These are phyloP conservation scores for Drosophila sechellia DNA, from an alignment of 1,140 invertebrate genomes.

Conservation along the genomic window DNA sequence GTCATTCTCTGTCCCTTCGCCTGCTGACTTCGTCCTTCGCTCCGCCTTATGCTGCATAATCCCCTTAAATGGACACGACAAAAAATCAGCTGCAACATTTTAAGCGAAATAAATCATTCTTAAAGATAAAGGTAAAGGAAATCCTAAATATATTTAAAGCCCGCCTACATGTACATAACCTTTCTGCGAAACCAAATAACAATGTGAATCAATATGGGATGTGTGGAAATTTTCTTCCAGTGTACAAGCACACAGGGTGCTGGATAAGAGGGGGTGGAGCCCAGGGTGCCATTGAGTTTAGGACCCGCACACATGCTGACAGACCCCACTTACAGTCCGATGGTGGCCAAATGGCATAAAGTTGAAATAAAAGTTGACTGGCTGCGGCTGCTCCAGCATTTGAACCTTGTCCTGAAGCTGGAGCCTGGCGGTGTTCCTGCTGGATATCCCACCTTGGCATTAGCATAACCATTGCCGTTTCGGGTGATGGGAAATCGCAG, in stretches of 20 bases:
- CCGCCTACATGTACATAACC: no score
- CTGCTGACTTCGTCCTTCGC: conserved; percentile 5
- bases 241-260: conserved; percentile 6
- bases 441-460: conserved; percentile 45
- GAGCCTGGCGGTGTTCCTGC: conserved; percentile 4
- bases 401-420: conserved; percentile 3
- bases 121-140: no score
- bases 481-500: conserved; percentile 37
- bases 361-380: conserved; percentile 74
- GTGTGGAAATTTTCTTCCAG: background rate
- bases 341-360: conserved; percentile 72
- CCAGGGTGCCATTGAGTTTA: conserved; percentile 17
- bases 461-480: conserved; percentile 61
- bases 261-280: background rate
- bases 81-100: background rate
- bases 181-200: no score
- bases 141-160: no score
- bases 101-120: background rate
- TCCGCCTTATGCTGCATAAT: conserved; percentile 72
- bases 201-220: no score
- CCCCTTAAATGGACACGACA: conserved; percentile 33
- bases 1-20: conserved; percentile 25
- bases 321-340: conserved; percentile 66
- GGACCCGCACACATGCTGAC: conserved; percentile 66
- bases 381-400: conserved; percentile 29